A percentile compares a stretch with the other conserved stretches of the same genome.
These are phyloP conservation scores for Bergia sp. DNA, from an alignment of 92 coral and sea anemone species.

Conservation along the genomic window DNA sequence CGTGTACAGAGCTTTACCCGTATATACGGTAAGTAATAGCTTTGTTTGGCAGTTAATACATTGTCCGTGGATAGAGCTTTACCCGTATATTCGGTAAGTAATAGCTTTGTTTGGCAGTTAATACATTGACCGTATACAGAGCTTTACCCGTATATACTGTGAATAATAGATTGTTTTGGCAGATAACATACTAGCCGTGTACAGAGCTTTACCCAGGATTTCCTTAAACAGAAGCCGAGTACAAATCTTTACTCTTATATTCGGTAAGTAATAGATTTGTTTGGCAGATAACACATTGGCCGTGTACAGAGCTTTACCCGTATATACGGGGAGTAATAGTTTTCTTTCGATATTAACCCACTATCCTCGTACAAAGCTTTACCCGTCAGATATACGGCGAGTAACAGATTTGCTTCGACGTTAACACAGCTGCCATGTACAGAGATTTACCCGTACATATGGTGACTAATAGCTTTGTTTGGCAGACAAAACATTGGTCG, in stretches of 20 bases:
- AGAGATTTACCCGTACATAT: no score
- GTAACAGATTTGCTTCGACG: neutral
- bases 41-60: neutral
- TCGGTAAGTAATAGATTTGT: constrained; percentile 56
- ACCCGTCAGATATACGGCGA: constrained; percentile 68
- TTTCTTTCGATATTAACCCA: no score
- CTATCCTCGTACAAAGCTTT: neutral
- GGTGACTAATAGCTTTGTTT: no score
- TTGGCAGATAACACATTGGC: constrained; percentile 35
- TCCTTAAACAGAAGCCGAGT: constrained; percentile 89
- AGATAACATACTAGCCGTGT: neutral
- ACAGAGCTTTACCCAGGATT: constrained; percentile 45
- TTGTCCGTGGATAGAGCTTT: constrained; percentile 30
- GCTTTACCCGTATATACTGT: no score
- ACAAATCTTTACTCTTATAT: constrained; percentile 90
- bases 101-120: no score
- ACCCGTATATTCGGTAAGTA: no score
- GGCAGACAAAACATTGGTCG: neutral
- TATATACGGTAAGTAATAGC: constrained; percentile 71
- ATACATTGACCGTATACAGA: neutral
- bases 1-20: constrained; percentile 93
- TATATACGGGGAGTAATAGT: no score
- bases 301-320: no score
- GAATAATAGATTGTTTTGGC: no score
- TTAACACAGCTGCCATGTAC: constrained; percentile 37